Conservation (phyloP, 2,888 invertebrate genomes). For the Thymelicus sylvestris region DNA sequence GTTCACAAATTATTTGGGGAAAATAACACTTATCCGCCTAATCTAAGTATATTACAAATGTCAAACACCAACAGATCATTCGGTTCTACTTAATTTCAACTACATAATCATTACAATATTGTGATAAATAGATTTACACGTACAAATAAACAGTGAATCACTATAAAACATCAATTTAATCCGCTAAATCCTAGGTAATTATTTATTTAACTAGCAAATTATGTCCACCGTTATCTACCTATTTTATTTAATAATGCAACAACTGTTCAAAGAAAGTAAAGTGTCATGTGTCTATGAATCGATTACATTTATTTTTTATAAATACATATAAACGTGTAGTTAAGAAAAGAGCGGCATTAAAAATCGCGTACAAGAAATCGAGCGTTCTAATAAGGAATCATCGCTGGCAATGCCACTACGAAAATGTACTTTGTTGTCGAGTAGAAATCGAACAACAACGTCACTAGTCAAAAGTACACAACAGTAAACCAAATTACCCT, state of each 20-base stretch:
- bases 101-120: constrained; percentile 50
- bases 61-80: constrained; percentile 70
- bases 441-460: constrained; percentile 73
- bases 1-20: constrained; percentile 53
- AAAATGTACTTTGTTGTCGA: constrained; percentile 54
- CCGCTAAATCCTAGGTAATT: constrained; percentile 44
- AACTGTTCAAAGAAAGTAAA: constrained; percentile 39
- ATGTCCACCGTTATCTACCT: constrained; percentile 43
- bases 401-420: constrained; percentile 44
- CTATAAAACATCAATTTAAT: constrained; percentile 62
- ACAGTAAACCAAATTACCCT: constrained; percentile 82
- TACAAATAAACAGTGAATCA: constrained; percentile 72
- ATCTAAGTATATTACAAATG: constrained; percentile 55
- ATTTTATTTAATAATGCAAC: constrained; percentile 45
- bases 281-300: constrained; percentile 5
- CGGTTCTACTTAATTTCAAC: constrained; percentile 59
- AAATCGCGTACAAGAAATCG: constrained; percentile 22
- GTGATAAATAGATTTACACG: constrained; percentile 60
- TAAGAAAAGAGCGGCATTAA: constrained; percentile 18
- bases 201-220: constrained; percentile 56
- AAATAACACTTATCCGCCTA: constrained; percentile 72
- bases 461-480: constrained; percentile 72
- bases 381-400: constrained; percentile 26
- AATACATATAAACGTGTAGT: constrained; percentile 14
- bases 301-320: constrained; percentile 13